These are phyloP conservation scores for Julus scandinavius DNA, from an alignment of 2,888 invertebrate species.

Conservation along the genomic window DNA sequence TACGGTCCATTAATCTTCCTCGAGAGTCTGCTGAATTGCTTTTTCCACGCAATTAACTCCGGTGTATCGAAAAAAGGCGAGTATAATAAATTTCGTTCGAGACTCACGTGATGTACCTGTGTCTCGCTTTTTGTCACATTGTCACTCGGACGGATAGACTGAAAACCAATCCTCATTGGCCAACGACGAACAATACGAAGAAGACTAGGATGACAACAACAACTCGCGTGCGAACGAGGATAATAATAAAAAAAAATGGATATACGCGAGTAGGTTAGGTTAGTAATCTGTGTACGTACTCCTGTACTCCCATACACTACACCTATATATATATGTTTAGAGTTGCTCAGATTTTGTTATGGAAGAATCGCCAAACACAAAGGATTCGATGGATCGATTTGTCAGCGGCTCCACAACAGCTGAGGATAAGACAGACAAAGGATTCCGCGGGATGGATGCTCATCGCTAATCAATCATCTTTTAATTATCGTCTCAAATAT, in stretches of 20 bases:
- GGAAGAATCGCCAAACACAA: background rate
- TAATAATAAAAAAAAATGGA: too few species aligned
- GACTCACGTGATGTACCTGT: background rate
- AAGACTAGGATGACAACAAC: too few species aligned
- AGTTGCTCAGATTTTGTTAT: constrained; percentile 21
- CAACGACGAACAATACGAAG: too few species aligned
- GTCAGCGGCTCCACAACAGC: constrained; percentile 35
- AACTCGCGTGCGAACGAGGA: too few species aligned
- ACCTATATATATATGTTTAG: background rate
- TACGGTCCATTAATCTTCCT: constrained; percentile 29
- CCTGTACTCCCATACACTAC: background rate
- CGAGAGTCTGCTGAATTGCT: constrained; percentile 24
- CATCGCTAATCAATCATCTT: constrained; percentile 38
- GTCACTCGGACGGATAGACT: background rate
- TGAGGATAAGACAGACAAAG: background rate
- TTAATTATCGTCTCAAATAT: constrained; percentile 35
- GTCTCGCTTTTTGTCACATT: background rate
- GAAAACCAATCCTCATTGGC: too few species aligned
- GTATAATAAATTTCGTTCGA: background rate
- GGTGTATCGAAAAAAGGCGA: background rate
- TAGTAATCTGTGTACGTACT: too few species aligned
- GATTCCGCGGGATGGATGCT: background rate
- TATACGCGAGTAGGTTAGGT: too few species aligned
- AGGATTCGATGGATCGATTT: background rate
- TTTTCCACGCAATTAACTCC: constrained; percentile 25